Percentiles rank a stretch among this genome's conserved stretches.
Evolutionary conservation across 1,140 invertebrate genomes (phyloP).

Genomic region (Chironomus tepperi): DNA sequence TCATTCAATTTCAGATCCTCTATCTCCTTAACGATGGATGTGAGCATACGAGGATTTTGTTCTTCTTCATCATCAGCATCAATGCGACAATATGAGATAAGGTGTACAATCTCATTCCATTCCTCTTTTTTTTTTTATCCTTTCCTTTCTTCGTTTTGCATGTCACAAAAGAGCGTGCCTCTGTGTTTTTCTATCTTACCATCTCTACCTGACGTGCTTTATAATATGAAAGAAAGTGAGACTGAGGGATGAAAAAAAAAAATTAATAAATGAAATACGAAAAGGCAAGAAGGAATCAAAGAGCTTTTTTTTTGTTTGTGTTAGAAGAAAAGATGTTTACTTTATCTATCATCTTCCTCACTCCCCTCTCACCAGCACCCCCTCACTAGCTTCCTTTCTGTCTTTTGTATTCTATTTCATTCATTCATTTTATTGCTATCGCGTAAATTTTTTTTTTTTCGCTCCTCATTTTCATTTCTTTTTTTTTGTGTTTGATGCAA

Average conservation of each 20-base stretch:
- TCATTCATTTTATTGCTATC: not conserved
- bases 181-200: no score
- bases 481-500: not conserved
- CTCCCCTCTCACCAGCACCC: no score
- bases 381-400: not conserved
- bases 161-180: not conserved
- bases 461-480: not conserved
- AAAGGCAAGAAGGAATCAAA: not conserved
- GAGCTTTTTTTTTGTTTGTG: not conserved
- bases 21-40: not conserved
- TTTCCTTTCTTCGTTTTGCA: no score
- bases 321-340: not conserved
- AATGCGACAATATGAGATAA: not conserved
- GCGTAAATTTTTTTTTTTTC: not conserved
- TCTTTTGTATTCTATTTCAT: not conserved
- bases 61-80: not conserved
- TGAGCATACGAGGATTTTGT: not conserved
- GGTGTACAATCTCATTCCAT: not conserved
- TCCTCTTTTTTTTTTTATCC: no score
- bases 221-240: not conserved
- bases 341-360: no score
- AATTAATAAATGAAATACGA: constrained; percentile 16
- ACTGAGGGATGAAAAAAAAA: not conserved
- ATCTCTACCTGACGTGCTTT: not conserved
- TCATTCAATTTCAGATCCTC: constrained; percentile 1